Conservation (phyloP, 1,140 invertebrate genomes). For the Hyposmocoma kahamanoa region DNA sequence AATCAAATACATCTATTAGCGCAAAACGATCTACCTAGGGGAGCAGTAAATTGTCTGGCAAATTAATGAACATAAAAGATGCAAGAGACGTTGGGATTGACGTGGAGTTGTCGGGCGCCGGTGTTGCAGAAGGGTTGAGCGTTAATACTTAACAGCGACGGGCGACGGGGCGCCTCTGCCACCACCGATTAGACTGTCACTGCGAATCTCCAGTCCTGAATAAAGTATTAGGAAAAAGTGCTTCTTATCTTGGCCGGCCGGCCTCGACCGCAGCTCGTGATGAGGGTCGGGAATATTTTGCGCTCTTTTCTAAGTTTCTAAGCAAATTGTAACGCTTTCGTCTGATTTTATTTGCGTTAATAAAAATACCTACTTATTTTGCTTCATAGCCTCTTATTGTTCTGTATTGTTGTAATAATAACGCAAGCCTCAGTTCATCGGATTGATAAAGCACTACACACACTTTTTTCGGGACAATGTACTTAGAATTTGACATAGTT, state of each 20-base stretch:
- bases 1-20: too few species aligned
- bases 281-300: slow-evolving; percentile 46
- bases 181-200: slow-evolving; percentile 65
- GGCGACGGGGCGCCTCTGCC: slow-evolving; percentile 51
- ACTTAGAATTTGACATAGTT: too few species aligned
- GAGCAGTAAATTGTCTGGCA: too few species aligned
- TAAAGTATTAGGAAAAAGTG: slow-evolving; percentile 72
- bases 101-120: slow-evolving; percentile 52
- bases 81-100: slow-evolving; percentile 57
- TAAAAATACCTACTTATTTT: too few species aligned
- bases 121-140: slow-evolving; percentile 64
- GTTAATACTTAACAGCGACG: slow-evolving; percentile 69
- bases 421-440: too few species aligned
- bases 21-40: too few species aligned
- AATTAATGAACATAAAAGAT: slow-evolving; percentile 70
- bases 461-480: too few species aligned
- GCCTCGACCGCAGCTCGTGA: slow-evolving; percentile 38
- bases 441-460: too few species aligned
- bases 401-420: too few species aligned
- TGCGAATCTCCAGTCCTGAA: slow-evolving; percentile 62
- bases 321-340: too few species aligned
- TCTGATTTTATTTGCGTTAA: too few species aligned
- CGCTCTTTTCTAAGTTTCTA: slow-evolving; percentile 9
- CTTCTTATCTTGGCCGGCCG: slow-evolving; percentile 51
- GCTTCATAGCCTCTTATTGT: too few species aligned